Conservation (phyloP, 2,888 invertebrate species). For the Ophioninae sp. region DNA sequence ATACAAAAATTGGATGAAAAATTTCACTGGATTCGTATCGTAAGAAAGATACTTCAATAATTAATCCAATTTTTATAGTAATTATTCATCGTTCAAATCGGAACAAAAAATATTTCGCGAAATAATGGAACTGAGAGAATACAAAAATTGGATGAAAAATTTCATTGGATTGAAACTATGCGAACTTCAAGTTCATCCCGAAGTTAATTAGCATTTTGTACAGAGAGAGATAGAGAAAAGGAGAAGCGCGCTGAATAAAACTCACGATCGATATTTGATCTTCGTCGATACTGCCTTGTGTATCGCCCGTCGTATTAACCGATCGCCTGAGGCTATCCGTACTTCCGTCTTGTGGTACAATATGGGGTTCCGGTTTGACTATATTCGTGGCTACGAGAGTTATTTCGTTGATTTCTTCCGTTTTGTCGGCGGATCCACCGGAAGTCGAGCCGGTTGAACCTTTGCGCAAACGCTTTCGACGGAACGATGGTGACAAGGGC, state of each 20-base stretch:
- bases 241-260: background rate
- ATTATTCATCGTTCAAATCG: too few relatives aligned
- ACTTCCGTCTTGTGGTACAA: slow-evolving; percentile 71
- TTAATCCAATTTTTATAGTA: too few relatives aligned
- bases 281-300: slow-evolving; percentile 78
- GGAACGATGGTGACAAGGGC: slow-evolving; percentile 85
- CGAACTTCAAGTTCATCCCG: too few relatives aligned
- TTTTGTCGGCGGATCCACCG: slow-evolving; percentile 76
- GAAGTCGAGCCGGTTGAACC: slow-evolving; percentile 84
- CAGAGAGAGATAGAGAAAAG: too few relatives aligned
- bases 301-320: slow-evolving; percentile 75
- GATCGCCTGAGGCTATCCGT: slow-evolving; percentile 74
- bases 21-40: too few relatives aligned
- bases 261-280: slow-evolving; percentile 79
- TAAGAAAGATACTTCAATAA: too few relatives aligned
- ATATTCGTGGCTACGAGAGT: slow-evolving; percentile 77
- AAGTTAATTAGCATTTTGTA: background rate
- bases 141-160: too few relatives aligned
- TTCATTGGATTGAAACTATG: too few relatives aligned
- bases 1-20: too few relatives aligned
- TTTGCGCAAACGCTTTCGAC: slow-evolving; percentile 85
- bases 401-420: slow-evolving; percentile 77
- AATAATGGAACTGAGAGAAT: too few relatives aligned
- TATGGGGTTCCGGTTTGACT: slow-evolving; percentile 77
- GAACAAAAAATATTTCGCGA: too few relatives aligned